Percentiles rank a stretch among this genome's conserved stretches.
phyloP scores from a whole-genome alignment of 2,888 invertebrate species.

The Stenolophus ochropezus region DNA sequence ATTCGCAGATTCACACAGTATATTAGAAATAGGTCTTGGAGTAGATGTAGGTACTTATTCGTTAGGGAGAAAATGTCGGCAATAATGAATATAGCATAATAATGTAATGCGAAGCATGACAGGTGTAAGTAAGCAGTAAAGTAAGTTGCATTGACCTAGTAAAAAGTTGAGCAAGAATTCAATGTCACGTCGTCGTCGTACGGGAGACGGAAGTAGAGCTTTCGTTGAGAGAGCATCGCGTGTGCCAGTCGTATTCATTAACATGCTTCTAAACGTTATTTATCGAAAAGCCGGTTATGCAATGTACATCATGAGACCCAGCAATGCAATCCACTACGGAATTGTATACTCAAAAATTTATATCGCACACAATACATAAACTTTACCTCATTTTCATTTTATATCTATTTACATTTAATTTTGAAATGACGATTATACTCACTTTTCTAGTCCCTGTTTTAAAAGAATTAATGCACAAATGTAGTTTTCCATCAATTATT shows the following conservation, averaged over 20 bases:
- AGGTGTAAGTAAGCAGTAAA: background rate
- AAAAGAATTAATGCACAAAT: too few species aligned
- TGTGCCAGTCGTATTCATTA: slow-evolving; percentile 50
- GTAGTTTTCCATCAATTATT: too few species aligned
- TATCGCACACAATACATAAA: too few species aligned
- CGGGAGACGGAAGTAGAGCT: background rate
- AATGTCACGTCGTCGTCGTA: slow-evolving; percentile 41
- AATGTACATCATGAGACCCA: background rate
- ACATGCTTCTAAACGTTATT: slow-evolving; percentile 30
- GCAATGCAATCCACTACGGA: background rate
- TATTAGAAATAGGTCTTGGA: too few species aligned
- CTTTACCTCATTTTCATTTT: too few species aligned
- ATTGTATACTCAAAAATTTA: too few species aligned
- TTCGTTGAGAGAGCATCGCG: slow-evolving; percentile 35
- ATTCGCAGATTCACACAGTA: too few species aligned
- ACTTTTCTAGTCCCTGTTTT: too few species aligned
- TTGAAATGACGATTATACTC: too few species aligned
- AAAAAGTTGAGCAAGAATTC: slow-evolving; percentile 38
- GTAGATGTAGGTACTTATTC: too few species aligned
- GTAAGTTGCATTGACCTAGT: slow-evolving; percentile 46
- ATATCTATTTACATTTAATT: too few species aligned
- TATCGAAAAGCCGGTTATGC: slow-evolving; percentile 12
- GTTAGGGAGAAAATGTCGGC: too few species aligned
- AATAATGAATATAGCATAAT: background rate
- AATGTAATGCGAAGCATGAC: background rate